phyloP scores from a whole-genome alignment of 2,888 invertebrate species.

The Athetis lepigone region DNA sequence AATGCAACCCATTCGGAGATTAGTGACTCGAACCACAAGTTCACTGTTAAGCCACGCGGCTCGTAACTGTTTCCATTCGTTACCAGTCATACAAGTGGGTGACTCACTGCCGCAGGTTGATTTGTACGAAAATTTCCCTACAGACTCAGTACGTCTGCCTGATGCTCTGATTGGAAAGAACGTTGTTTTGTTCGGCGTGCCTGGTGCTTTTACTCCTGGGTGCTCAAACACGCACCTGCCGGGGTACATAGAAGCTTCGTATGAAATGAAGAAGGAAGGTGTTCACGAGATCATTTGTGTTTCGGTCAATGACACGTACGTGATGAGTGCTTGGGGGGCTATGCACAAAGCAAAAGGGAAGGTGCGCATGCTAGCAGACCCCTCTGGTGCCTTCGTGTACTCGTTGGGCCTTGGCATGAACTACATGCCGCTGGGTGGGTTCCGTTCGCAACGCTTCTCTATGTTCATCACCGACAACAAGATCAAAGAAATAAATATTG shows the following conservation, averaged over 20 bases:
- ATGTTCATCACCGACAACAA: slow-evolving; percentile 29
- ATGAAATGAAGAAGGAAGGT: slow-evolving; percentile 94
- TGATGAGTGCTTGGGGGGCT: slow-evolving; percentile 98
- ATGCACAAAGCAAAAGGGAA: slow-evolving; percentile 95
- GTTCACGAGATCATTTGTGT: slow-evolving; percentile 95
- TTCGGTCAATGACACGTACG: slow-evolving; percentile 98
- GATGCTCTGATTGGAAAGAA: slow-evolving; percentile 94
- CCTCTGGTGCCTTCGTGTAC: slow-evolving; percentile 22
- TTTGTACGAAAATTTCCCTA: slow-evolving; percentile 96
- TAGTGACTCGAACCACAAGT: background rate
- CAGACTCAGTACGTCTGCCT: slow-evolving; percentile 95
- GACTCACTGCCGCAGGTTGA: slow-evolving; percentile 95
- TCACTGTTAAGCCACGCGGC: slow-evolving; percentile 7
- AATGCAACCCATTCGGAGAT: slow-evolving; percentile 10
- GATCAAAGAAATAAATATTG: slow-evolving; percentile 16
- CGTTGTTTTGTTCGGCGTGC: slow-evolving; percentile 97
- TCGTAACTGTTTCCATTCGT: fast-evolving
- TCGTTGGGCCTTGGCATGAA: slow-evolving; percentile 41
- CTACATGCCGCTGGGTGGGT: slow-evolving; percentile 18
- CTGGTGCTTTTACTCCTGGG: slow-evolving; percentile 98
- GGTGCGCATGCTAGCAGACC: slow-evolving; percentile 78
- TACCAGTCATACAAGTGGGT: slow-evolving; percentile 86
- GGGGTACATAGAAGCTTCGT: slow-evolving; percentile 94
- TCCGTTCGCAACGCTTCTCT: slow-evolving; percentile 37
- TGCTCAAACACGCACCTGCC: slow-evolving; percentile 98